Conservation (phyloP, 1,140 invertebrate species). For the Drosophila kurseongensis region DNA sequence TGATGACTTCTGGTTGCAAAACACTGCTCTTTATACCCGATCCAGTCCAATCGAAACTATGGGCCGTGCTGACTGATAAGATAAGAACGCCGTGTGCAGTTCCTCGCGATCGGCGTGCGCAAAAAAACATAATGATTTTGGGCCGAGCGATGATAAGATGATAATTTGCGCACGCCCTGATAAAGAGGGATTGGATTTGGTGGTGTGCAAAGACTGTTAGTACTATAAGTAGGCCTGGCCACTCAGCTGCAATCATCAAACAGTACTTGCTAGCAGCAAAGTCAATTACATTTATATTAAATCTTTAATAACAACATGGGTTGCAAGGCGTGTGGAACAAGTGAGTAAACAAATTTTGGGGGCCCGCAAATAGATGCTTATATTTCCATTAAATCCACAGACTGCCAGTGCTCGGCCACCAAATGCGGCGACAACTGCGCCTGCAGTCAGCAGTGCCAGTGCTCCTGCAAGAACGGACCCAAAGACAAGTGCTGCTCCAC, state of each 20-base stretch:
- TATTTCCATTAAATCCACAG: conserved; percentile 1
- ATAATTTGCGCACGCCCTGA: conserved; percentile 44
- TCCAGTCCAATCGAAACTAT: not conserved
- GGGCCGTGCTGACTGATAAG: conserved; percentile 47
- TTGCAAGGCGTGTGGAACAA: conserved; percentile 71
- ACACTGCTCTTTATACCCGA: conserved; percentile 42
- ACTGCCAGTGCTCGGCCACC: conserved; percentile 69
- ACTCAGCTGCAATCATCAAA: conserved; percentile 7
- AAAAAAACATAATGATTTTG: conserved; percentile 42
- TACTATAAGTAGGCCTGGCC: conserved; percentile 46
- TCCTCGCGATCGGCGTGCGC: conserved; percentile 37
- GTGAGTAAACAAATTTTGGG: conserved; percentile 31
- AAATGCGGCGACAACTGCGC: conserved; percentile 71
- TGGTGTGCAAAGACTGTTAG: conserved; percentile 49
- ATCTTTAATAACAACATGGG: conserved; percentile 41
- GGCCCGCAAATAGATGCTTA: not conserved
- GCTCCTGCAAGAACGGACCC: conserved; percentile 65
- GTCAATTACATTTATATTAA: not conserved
- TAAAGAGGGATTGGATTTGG: conserved; percentile 6
- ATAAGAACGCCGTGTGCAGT: conserved; percentile 62
- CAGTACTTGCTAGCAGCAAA: conserved; percentile 8
- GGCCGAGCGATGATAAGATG: conserved; percentile 9
- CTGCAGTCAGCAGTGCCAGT: conserved; percentile 70
- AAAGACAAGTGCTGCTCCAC: conserved; percentile 67
- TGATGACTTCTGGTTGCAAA: conserved; percentile 4